Evolutionary conservation across 2,797 vertebrate species (phyloP).

Genomic region (Smutsia temminckii): DNA sequence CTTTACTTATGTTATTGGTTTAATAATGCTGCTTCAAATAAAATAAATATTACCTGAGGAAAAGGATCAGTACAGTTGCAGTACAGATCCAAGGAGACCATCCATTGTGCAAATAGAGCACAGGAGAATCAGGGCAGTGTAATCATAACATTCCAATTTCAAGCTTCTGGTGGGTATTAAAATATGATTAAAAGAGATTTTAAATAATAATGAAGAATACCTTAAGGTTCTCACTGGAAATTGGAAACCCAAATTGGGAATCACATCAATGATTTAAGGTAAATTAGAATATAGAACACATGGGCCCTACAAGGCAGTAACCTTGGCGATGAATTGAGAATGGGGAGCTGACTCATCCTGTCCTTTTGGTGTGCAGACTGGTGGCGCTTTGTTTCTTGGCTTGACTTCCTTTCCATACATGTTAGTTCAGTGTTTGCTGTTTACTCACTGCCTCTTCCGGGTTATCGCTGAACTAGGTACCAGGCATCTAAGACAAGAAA

Average conservation of each 20-base stretch:
- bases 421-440: background rate
- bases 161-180: conserved; percentile 44
- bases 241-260: conserved; percentile 29
- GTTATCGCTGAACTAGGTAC: background rate
- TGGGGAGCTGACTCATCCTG: background rate
- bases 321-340: background rate
- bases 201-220: conserved; percentile 39
- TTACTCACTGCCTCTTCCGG: background rate
- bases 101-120: background rate
- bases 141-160: conserved; percentile 45
- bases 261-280: background rate
- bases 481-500: background rate
- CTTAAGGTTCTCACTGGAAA: conserved; percentile 22
- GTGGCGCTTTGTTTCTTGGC: background rate
- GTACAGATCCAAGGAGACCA: background rate
- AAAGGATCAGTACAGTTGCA: background rate
- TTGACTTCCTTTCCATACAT: background rate
- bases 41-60: background rate
- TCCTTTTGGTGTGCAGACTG: background rate
- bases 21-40: background rate
- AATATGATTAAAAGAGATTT: conserved; percentile 43
- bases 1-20: background rate
- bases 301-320: background rate
- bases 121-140: background rate
- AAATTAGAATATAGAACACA: conserved; percentile 10